Percentiles rank a stretch among this genome's conserved stretches.
These are phyloP conservation scores for Dolichomitus sp. DNA, from an alignment of 2,888 invertebrate species.

Conservation along the genomic window DNA sequence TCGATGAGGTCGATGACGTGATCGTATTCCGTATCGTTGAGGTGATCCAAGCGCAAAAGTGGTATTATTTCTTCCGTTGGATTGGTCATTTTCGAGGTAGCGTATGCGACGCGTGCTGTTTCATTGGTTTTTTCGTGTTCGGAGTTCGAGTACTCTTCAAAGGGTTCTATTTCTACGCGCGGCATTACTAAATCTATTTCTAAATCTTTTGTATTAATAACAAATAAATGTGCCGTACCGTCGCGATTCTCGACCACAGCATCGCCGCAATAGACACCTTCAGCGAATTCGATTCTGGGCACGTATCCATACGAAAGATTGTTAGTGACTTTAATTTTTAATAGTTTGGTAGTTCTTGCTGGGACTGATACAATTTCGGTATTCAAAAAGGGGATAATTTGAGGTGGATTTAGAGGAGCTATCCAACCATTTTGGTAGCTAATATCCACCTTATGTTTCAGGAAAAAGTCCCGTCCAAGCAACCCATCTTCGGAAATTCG, in stretches of 20 bases:
- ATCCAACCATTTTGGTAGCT: constrained; percentile 10
- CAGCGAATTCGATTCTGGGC: not conserved
- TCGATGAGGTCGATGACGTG: not conserved
- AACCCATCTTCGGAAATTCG: not conserved
- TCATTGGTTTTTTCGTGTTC: not conserved
- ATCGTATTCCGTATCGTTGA: not conserved
- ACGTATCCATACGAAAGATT: not conserved
- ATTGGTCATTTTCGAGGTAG: not conserved
- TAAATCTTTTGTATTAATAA: constrained; percentile 12
- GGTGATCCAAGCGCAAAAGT: constrained; percentile 5
- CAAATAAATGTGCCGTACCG: not conserved
- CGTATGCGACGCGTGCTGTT: not conserved
- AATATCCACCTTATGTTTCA: constrained; percentile 2
- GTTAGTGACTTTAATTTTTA: not conserved
- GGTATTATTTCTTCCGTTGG: not conserved
- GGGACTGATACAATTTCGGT: not conserved
- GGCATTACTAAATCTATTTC: constrained; percentile 12
- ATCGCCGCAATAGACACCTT: constrained; percentile 5
- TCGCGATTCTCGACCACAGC: constrained; percentile 29
- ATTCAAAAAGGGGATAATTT: constrained; percentile 4
- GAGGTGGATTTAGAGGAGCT: not conserved
- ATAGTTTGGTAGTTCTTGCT: not conserved
- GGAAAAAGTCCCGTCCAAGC: constrained; percentile 19
- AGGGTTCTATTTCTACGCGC: constrained; percentile 11
- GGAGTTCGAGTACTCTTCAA: not conserved